Base-by-base conservation (phyloP, 2,113 vertebrate genomes). In the Muntiacus reevesi region DNA sequence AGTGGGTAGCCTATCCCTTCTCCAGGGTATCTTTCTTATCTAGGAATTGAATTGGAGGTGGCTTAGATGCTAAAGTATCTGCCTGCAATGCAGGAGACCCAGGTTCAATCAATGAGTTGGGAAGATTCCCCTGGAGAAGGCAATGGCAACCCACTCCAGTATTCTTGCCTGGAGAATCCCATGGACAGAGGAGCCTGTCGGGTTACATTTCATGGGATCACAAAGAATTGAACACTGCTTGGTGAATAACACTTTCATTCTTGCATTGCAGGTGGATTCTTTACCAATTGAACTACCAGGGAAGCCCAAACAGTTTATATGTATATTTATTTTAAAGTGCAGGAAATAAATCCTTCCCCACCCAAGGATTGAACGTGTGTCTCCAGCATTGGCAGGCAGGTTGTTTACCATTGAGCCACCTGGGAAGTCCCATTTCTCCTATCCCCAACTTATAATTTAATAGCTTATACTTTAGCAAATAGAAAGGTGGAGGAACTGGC, bases 321-420 rank as follows among this genome's bases (percentile, higher is more conserved):
- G 17, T 54, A n/a, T 54, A n/a, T n/a, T 52, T 82, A 54, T 82
- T 54, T 82, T 36, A 13, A 21, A 19, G 6, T 82, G 50, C 12
- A 82, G 33, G 79, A 82, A 82, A 82, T 19, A 36, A 36, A 36
- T 36, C 36, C 71, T 43, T 43, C 40, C 23, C 6, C 21, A 43
- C 12, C 12, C 71, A 43, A 43, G 71, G 11, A 43, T 0, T 40
- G 71, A 27, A 43, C 12, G 2, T 43, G 40, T 0, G 0, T 76
- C 71, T 76, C 40, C 0, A 0, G 23, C 71, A 27, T 8, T 76
- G 40, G 23, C 23, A 43, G 40, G 12, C 23, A 27, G 40, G 43
- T 43, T 76, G 23, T 43, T 7, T 76, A 76, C 40, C 5, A 15
- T 0, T 15, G 71, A 27, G 40, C 40, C 40, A 43, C 40, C 5